Conservation (phyloP, 2,888 invertebrate genomes). For the Miltochrista miniata region DNA sequence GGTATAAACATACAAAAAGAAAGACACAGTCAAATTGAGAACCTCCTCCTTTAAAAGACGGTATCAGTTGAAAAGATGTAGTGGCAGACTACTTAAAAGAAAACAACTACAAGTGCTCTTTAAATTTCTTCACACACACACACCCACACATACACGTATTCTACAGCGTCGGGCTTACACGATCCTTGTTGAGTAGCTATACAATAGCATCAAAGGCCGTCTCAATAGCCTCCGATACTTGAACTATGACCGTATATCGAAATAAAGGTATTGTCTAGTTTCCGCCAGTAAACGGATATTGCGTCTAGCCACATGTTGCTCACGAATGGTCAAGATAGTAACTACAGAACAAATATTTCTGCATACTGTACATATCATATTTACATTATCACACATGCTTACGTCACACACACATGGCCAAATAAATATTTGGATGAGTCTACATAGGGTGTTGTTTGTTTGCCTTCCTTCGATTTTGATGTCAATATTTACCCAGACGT, state of each 20-base stretch:
- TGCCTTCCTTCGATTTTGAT: background rate
- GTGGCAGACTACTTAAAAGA: background rate
- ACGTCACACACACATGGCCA: background rate
- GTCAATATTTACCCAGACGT: background rate
- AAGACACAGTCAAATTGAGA: no score
- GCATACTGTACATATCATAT: background rate
- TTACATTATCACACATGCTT: background rate
- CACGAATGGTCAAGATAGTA: constrained; percentile 2
- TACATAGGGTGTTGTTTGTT: background rate
- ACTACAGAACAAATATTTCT: background rate
- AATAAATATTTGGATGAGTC: background rate
- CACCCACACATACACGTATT: no score
- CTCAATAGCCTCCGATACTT: constrained; percentile 16
- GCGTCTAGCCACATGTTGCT: constrained; percentile 31
- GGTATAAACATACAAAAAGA: no score
- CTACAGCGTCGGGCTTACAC: background rate
- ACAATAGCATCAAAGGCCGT: background rate
- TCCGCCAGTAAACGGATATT: constrained; percentile 19
- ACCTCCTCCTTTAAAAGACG: no score
- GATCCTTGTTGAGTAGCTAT: background rate
- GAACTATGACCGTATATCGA: constrained; percentile 18
- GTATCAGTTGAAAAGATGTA: no score
- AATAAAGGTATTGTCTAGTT: constrained; percentile 25
- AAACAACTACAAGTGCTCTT: no score
- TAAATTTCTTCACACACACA: no score